Conservation (phyloP, 92 coral and sea anemone genomes). For the Paragorgia papillata region DNA sequence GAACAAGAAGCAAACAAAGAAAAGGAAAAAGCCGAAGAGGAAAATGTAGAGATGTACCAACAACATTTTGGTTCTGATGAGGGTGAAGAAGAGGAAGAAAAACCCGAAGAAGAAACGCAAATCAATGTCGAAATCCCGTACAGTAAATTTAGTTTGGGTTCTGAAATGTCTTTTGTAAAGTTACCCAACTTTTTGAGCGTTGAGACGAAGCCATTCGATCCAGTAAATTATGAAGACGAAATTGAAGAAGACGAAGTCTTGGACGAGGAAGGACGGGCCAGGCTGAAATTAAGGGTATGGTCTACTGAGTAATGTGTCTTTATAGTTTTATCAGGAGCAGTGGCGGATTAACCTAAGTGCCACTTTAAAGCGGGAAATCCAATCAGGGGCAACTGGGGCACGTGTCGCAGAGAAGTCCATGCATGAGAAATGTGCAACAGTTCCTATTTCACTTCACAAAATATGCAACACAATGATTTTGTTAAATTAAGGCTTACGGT, state of each 20-base stretch:
- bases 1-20: conserved; percentile 43
- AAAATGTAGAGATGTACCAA: conserved; percentile 32
- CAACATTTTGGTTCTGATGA: conserved; percentile 28
- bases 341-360: no score
- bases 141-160: conserved; percentile 81
- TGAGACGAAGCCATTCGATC: conserved; percentile 93
- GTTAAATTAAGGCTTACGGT: no score
- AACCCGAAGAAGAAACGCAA: conserved; percentile 88
- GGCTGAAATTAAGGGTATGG: conserved; percentile 86
- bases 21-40: conserved; percentile 39
- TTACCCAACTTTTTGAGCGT: conserved; percentile 95
- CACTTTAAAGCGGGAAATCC: no score
- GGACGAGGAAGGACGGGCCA: conserved; percentile 97
- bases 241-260: conserved; percentile 96
- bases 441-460: no score
- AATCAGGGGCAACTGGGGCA: no score
- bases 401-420: no score
- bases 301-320: no score
- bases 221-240: conserved; percentile 87
- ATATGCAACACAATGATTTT: no score
- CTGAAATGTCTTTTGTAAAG: conserved; percentile 87
- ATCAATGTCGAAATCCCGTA: conserved; percentile 95
- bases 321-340: no score
- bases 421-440: no score
- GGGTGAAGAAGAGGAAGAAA: conserved; percentile 61